phyloP scores from a whole-genome alignment of 2,113 vertebrate genomes.

The Collichthys lucidus region DNA sequence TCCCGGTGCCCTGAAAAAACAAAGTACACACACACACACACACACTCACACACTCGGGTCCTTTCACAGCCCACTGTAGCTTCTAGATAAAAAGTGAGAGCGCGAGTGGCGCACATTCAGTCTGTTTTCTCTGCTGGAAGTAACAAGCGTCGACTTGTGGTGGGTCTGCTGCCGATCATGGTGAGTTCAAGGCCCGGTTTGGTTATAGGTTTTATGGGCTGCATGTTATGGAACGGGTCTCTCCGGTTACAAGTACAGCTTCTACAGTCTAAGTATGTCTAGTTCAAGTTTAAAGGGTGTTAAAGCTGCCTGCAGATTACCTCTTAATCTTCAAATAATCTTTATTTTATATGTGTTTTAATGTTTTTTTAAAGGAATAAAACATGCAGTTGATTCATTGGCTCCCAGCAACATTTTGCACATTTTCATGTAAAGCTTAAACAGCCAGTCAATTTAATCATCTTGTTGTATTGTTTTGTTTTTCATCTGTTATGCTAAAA shows the following conservation, averaged over 20 bases:
- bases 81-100: neutral
- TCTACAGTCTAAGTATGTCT: neutral
- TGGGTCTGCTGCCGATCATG: conserved; percentile 5
- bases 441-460: neutral
- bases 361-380: neutral
- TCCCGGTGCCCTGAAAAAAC: conserved; percentile 39
- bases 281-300: neutral
- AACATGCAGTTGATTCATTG: neutral
- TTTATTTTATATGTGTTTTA: neutral
- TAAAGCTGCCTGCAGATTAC: neutral
- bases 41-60: neutral
- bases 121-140: neutral
- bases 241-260: conserved; percentile 39
- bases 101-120: neutral
- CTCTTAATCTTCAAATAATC: neutral
- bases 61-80: neutral
- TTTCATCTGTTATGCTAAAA: neutral
- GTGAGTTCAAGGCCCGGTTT: conserved; percentile 57
- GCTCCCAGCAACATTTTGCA: neutral
- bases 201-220: neutral
- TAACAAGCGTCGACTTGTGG: neutral
- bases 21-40: neutral
- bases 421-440: neutral
- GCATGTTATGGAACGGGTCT: conserved; percentile 32
- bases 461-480: neutral